phyloP scores from a whole-genome alignment of 2,797 vertebrate species.

The Chloroceryle inda region DNA sequence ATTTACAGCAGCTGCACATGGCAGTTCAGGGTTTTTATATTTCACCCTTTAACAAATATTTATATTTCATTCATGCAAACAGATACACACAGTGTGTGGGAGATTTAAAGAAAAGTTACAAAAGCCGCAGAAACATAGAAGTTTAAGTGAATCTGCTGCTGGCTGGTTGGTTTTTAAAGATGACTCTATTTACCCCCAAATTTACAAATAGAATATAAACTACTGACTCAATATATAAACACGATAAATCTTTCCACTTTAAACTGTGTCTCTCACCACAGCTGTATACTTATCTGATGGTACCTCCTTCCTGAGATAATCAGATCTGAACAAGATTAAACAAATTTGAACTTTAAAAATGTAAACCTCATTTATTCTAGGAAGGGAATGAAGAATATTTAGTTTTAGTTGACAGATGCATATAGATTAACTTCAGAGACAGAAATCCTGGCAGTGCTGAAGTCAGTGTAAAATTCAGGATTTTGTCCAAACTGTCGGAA shows the following conservation, averaged over 20 bases:
- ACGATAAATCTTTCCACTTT: not conserved
- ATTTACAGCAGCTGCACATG: not conserved
- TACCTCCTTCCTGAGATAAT: not conserved
- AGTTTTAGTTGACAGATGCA: not conserved
- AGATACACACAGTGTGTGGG: not conserved
- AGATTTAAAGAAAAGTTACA: not conserved
- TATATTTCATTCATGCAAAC: not conserved
- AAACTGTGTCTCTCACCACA: not conserved
- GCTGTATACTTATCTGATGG: not conserved
- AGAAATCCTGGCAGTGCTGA: not conserved
- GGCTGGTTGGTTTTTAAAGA: not conserved
- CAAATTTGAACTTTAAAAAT: not conserved
- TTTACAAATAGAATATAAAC: not conserved
- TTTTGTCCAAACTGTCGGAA: not conserved
- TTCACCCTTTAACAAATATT: not conserved
- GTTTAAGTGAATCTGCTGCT: not conserved
- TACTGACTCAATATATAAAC: not conserved
- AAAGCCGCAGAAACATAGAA: not conserved
- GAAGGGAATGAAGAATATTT: not conserved
- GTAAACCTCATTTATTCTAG: not conserved
- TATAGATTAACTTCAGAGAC: not conserved
- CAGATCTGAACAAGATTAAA: slow-evolving; percentile 15
- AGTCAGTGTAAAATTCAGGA: not conserved
- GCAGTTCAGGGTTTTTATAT: not conserved
- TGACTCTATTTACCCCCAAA: not conserved